Conservation (phyloP, 2,797 vertebrate genomes). For the Buceros bicornis region DNA sequence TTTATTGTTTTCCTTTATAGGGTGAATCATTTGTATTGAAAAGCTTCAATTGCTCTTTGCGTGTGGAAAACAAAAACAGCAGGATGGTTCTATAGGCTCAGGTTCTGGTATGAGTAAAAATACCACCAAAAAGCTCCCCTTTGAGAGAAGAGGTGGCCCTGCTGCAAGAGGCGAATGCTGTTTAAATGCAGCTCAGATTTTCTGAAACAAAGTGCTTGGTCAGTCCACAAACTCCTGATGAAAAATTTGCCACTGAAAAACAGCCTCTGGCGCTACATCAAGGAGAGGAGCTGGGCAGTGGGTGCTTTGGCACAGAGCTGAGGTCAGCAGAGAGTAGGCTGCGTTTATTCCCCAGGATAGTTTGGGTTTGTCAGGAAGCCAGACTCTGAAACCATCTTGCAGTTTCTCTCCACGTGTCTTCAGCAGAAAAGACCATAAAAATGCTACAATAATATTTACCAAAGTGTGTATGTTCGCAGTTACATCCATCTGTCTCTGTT, state of each 20-base stretch:
- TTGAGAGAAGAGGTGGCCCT: background rate
- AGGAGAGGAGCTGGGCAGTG: background rate
- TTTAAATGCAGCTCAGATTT: background rate
- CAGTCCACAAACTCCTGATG: background rate
- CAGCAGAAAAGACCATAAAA: conserved; percentile 67
- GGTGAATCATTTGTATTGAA: background rate
- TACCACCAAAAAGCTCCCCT: background rate
- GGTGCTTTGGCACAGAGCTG: conserved; percentile 26
- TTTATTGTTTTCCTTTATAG: background rate
- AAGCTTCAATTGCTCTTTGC: background rate
- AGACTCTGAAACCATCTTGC: conserved; percentile 46
- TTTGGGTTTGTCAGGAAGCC: conserved; percentile 56
- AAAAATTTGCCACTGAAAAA: background rate
- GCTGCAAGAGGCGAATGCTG: background rate
- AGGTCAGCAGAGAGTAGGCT: conserved; percentile 24
- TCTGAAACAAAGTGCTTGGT: background rate
- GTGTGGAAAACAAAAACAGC: background rate
- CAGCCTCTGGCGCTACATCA: background rate
- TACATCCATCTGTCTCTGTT: conserved; percentile 67
- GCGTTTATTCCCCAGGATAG: background rate
- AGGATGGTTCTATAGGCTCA: background rate
- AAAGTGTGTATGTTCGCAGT: conserved; percentile 53
- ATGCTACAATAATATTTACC: conserved; percentile 74
- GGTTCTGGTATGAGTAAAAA: background rate
- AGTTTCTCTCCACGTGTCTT: conserved; percentile 33